These are phyloP conservation scores for Leptodirus hochenwartii DNA, from an alignment of 2,888 invertebrate genomes.

Conservation along the genomic window DNA sequence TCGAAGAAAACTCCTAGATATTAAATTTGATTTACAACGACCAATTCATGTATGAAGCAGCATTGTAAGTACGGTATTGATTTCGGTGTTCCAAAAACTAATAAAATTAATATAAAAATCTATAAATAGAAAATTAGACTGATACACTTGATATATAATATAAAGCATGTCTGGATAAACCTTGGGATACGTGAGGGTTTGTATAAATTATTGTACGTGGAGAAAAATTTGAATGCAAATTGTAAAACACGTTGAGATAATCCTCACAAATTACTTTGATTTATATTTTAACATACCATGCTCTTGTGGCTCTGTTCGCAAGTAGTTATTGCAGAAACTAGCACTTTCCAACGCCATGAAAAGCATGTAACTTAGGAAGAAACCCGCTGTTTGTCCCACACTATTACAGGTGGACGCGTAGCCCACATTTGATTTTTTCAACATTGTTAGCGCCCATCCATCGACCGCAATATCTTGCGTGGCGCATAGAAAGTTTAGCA, in stretches of 20 bases:
- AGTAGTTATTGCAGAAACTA: constrained; percentile 87
- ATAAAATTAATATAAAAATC: too few relatives aligned
- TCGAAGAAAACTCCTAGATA: too few relatives aligned
- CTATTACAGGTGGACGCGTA: constrained; percentile 98
- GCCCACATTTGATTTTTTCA: constrained; percentile 88
- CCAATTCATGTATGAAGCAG: too few relatives aligned
- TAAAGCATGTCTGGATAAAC: not conserved
- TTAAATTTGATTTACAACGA: too few relatives aligned
- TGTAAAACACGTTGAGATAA: too few relatives aligned
- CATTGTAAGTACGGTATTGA: too few relatives aligned
- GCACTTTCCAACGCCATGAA: constrained; percentile 93
- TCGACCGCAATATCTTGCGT: constrained; percentile 99
- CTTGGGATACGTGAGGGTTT: too few relatives aligned
- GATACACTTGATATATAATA: not conserved
- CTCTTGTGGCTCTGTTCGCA: constrained; percentile 50
- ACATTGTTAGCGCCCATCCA: constrained; percentile 98
- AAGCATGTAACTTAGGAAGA: constrained; percentile 88
- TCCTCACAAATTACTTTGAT: too few relatives aligned
- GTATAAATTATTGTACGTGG: too few relatives aligned
- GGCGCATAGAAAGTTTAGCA: constrained; percentile 88
- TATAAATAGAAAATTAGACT: not conserved
- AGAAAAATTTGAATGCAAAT: too few relatives aligned
- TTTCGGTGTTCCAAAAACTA: too few relatives aligned
- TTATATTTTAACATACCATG: constrained; percentile 33
- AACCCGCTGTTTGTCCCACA: constrained; percentile 96